Evolutionary conservation across 2,113 vertebrate genomes (phyloP).

Genomic region (Meles meles): DNA sequence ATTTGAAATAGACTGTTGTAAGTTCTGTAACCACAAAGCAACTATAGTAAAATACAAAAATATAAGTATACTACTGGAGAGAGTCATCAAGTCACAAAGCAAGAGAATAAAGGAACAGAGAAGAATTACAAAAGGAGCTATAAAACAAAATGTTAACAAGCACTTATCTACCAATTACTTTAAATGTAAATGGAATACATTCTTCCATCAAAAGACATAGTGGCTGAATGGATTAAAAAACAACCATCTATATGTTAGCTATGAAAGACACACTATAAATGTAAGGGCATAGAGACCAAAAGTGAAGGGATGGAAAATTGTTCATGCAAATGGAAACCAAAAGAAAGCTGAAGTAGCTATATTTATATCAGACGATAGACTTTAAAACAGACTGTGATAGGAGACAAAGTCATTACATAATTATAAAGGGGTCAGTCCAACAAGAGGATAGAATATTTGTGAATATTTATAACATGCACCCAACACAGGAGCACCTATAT

Average conservation of each 20-base stretch:
- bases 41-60: background rate
- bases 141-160: background rate
- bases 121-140: background rate
- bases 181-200: background rate
- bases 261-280: background rate
- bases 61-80: background rate
- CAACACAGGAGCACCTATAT: background rate
- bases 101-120: background rate
- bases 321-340: background rate
- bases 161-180: background rate
- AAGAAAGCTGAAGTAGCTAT: background rate
- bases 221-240: background rate
- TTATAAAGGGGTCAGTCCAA: background rate
- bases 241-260: background rate
- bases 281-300: background rate
- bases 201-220: background rate
- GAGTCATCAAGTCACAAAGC: background rate
- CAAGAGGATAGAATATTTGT: background rate
- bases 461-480: background rate
- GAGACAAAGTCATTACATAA: background rate
- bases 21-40: background rate
- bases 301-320: background rate
- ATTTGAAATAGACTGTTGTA: background rate
- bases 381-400: background rate
- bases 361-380: background rate